Evolutionary conservation across 2,888 invertebrate genomes (phyloP).

Genomic region (Meteorus cinctellus): DNA sequence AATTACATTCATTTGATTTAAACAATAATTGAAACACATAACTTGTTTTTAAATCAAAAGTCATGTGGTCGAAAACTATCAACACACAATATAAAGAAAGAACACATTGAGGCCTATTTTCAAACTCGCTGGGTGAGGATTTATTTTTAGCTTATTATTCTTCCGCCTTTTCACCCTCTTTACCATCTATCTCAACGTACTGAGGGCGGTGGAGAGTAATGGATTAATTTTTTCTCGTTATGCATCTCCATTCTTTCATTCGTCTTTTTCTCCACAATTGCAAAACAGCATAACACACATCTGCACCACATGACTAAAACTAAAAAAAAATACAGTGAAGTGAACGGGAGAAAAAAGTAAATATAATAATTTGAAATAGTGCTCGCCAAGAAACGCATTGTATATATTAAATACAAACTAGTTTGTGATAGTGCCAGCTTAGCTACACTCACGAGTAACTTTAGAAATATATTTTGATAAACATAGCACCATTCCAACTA

Average conservation of each 20-base stretch:
- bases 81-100: not conserved
- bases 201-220: conserved; percentile 17
- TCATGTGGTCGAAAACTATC: conserved; percentile 22
- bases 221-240: conserved; percentile 32
- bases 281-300: not conserved
- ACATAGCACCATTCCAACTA: not conserved
- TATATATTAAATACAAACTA: not conserved
- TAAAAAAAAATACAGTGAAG: not conserved
- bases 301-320: not conserved
- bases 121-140: conserved; percentile 17
- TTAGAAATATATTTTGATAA: conserved; percentile 29
- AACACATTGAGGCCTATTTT: conserved; percentile 12
- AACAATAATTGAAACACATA: too few species aligned
- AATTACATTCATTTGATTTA: too few species aligned
- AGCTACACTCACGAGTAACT: not conserved
- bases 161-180: not conserved
- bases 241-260: conserved; percentile 3
- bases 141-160: conserved; percentile 43
- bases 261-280: not conserved
- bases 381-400: not conserved
- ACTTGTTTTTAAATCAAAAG: conserved; percentile 18
- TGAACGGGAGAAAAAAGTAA: not conserved
- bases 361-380: conserved; percentile 3
- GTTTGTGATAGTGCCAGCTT: not conserved
- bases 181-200: not conserved